Evolutionary conservation across 2,888 invertebrate genomes (phyloP).

Genomic region (Encarsia formosa): DNA sequence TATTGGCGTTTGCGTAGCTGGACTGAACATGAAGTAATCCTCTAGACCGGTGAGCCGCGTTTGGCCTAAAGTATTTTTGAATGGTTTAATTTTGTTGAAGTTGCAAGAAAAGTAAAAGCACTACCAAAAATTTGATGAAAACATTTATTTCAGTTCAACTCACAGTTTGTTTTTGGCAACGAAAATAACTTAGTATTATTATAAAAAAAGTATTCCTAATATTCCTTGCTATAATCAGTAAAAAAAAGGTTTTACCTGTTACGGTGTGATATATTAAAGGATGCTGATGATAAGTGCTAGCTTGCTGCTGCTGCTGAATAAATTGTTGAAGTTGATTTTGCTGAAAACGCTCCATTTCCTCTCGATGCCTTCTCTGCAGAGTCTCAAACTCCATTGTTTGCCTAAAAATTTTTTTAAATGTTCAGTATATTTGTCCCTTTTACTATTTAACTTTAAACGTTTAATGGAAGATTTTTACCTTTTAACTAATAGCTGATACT

Average conservation of each 20-base stretch:
- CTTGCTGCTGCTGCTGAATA: constrained; percentile 48
- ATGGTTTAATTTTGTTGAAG: too few species aligned
- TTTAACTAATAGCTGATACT: constrained; percentile 48
- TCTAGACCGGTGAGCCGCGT: constrained; percentile 44
- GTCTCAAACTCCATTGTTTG: constrained; percentile 54
- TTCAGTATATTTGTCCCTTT: too few species aligned
- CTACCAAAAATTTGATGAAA: too few species aligned
- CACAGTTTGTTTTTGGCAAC: too few species aligned
- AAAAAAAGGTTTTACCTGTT: constrained; percentile 41
- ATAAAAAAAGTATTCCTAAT: too few species aligned
- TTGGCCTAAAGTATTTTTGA: too few species aligned
- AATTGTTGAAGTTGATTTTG: constrained; percentile 47
- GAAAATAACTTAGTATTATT: too few species aligned
- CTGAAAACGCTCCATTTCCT: constrained; percentile 48
- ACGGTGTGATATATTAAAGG: constrained; percentile 47
- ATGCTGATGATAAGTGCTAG: constrained; percentile 47
- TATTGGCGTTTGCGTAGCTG: constrained; percentile 45
- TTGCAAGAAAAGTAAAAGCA: too few species aligned
- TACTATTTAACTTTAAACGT: too few species aligned
- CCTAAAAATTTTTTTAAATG: constrained; percentile 30
- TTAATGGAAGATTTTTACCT: constrained; percentile 34
- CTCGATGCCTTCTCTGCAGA: constrained; percentile 50
- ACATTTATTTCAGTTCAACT: too few species aligned
- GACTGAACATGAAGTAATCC: constrained; percentile 47
- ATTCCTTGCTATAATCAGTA: neutral